Percentiles rank a stretch among this genome's conserved stretches.
These are phyloP conservation scores for Coryphaenoides rupestris DNA, from an alignment of 2,113 vertebrate species.

Conservation along the genomic window DNA sequence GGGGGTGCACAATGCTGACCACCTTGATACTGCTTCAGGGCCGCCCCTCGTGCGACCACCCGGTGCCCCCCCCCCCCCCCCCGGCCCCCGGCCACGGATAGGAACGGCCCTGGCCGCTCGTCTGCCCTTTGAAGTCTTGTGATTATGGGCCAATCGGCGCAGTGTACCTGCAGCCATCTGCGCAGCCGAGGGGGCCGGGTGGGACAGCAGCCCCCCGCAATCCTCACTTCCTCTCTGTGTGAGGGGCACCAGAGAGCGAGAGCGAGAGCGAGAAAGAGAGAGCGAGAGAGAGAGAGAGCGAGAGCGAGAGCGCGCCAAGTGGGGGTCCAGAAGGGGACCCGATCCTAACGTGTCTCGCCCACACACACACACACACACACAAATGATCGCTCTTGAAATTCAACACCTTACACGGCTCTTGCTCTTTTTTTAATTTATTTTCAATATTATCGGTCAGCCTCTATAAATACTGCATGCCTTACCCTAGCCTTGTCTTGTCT, in stretches of 20 bases:
- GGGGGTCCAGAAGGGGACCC: too few relatives aligned
- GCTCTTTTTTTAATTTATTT: too few relatives aligned
- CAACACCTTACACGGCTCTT: too few relatives aligned
- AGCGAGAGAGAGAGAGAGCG: too few relatives aligned
- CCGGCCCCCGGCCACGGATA: slow-evolving; percentile 51
- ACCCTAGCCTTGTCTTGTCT: background rate
- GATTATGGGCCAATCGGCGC: slow-evolving; percentile 64
- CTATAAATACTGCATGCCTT: slow-evolving; percentile 23
- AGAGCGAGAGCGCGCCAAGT: too few relatives aligned
- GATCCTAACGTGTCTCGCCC: too few relatives aligned
- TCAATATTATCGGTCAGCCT: slow-evolving; percentile 24
- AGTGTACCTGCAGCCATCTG: slow-evolving; percentile 72
- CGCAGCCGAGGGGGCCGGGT: slow-evolving; percentile 50
- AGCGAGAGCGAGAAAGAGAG: too few relatives aligned
- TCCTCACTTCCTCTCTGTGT: background rate
- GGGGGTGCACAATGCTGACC: slow-evolving; percentile 52
- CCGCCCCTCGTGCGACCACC: slow-evolving; percentile 26
- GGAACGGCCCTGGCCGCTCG: slow-evolving; percentile 47
- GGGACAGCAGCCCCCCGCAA: slow-evolving; percentile 26
- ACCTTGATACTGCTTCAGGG: slow-evolving; percentile 18
- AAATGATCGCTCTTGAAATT: background rate
- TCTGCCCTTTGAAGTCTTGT: slow-evolving; percentile 68
- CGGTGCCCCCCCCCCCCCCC: slow-evolving; percentile 36
- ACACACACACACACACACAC: background rate
- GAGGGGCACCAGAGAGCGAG: slow-evolving; percentile 13